These are phyloP conservation scores for Miniopterus natalensis DNA, from an alignment of 2,113 vertebrate genomes.

Conservation along the genomic window DNA sequence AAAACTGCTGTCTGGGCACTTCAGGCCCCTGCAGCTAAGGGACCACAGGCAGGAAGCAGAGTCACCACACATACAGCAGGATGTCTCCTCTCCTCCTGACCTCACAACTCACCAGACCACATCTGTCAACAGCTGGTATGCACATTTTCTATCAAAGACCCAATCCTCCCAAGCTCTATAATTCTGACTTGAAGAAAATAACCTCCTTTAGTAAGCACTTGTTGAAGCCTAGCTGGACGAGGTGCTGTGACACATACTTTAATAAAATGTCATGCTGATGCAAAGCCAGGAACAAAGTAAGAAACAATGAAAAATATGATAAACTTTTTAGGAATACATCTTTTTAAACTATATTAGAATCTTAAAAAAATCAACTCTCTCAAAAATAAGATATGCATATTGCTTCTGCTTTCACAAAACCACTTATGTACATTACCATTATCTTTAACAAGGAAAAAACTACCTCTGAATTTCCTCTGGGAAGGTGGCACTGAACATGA, in stretches of 20 bases:
- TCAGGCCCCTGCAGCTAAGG: neutral
- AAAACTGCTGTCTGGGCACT: neutral
- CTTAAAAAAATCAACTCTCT: conserved; percentile 41
- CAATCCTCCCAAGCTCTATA: neutral
- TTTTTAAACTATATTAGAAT: conserved; percentile 44
- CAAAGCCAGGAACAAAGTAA: neutral
- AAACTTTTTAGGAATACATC: neutral
- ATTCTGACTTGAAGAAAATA: neutral
- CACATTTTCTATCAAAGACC: conserved; percentile 20
- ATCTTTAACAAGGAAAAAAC: conserved; percentile 79
- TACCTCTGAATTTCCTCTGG: conserved; percentile 96
- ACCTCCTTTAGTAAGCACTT: conserved; percentile 29
- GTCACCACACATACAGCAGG: neutral
- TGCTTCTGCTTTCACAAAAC: neutral
- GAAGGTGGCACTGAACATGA: conserved; percentile 98
- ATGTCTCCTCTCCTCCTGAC: neutral
- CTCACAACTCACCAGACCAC: neutral
- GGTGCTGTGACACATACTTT: neutral
- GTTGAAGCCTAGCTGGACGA: neutral
- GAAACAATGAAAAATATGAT: neutral
- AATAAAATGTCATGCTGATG: neutral
- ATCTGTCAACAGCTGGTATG: neutral
- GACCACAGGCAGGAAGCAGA: neutral
- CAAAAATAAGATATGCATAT: neutral
- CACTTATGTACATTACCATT: conserved; percentile 56